Conservation (phyloP, 2,113 vertebrate genomes). For the Neolamprologus longior region DNA sequence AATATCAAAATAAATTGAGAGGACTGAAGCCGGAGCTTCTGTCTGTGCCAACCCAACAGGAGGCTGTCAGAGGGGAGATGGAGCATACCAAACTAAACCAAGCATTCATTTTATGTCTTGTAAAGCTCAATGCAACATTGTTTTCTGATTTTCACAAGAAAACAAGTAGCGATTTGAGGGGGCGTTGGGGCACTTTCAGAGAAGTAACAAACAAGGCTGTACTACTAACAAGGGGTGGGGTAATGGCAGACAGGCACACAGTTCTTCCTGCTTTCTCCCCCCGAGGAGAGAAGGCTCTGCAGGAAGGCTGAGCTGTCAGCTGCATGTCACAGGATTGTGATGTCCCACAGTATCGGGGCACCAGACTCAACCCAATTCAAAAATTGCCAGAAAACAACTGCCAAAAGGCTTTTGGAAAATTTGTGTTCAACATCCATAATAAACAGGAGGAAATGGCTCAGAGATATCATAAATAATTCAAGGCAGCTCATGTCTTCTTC, state of each 20-base stretch:
- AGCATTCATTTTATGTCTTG: conserved; percentile 20
- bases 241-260: conserved; percentile 6
- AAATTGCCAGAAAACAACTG: conserved; percentile 37
- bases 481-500: conserved; percentile 22
- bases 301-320: conserved; percentile 41
- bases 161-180: background rate
- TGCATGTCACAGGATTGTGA: conserved; percentile 44
- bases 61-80: conserved; percentile 34
- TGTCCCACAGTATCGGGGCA: conserved; percentile 26
- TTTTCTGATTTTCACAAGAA: conserved; percentile 31
- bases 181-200: background rate
- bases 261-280: background rate
- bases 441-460: conserved; percentile 56
- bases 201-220: conserved; percentile 15
- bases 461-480: conserved; percentile 69
- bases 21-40: conserved; percentile 6
- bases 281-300: conserved; percentile 14
- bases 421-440: conserved; percentile 58
- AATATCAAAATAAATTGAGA: conserved; percentile 45
- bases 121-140: conserved; percentile 14
- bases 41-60: conserved; percentile 3
- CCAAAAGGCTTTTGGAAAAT: conserved; percentile 58
- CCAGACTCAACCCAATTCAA: conserved; percentile 34
- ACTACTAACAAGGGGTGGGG: conserved; percentile 12
- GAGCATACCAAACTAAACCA: conserved; percentile 32